These are phyloP conservation scores for Rhabdomys pumilio DNA, from an alignment of 2,797 vertebrate species.

Conservation along the genomic window DNA sequence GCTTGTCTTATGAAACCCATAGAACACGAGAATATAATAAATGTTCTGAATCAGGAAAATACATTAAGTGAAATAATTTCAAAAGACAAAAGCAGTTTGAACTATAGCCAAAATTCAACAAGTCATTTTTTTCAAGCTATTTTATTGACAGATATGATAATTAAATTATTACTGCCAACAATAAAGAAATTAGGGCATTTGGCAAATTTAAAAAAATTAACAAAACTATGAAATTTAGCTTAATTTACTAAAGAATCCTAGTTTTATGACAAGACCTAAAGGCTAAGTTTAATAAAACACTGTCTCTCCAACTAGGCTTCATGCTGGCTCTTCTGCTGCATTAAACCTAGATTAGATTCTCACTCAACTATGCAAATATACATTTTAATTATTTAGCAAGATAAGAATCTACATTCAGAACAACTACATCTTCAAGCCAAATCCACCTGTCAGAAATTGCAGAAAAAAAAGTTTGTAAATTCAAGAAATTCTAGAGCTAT, in stretches of 20 bases:
- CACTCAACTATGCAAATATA: neutral
- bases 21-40: no score
- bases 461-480: neutral
- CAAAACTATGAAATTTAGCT: neutral
- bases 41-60: no score
- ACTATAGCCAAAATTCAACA: neutral
- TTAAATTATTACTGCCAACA: neutral
- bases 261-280: neutral
- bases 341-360: neutral
- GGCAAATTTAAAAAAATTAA: neutral
- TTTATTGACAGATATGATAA: neutral
- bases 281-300: neutral
- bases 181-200: neutral
- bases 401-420: neutral
- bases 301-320: no score
- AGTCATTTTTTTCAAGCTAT: neutral
- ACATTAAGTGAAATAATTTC: neutral
- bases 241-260: neutral
- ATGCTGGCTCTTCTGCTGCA: neutral
- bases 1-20: neutral
- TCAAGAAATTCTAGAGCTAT: neutral
- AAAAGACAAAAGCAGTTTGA: neutral
- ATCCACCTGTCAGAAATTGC: neutral
- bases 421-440: neutral
- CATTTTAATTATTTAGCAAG: neutral